Base-by-base conservation (phyloP, 2,888 invertebrate species). In the Drosophila pseudotakahashii region DNA sequence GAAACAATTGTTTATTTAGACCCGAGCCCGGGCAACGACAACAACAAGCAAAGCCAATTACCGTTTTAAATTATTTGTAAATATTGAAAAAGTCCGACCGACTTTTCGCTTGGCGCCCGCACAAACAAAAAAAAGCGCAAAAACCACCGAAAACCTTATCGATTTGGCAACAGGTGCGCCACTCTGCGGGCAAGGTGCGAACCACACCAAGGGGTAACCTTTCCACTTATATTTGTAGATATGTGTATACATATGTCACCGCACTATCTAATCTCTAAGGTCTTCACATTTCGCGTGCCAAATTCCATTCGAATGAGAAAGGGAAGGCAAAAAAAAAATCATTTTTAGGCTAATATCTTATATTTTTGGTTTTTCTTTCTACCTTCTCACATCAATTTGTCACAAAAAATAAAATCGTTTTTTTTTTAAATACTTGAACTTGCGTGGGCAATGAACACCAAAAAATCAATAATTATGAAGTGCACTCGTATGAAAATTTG, bases 41-140 rank as follows among this genome's bases (percentile, higher is more conserved):
- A 23, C 64, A 70, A 83, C 87, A 81, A 68, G 78, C 68, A 84
- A 83, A 87, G 75, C 62, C 87, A 84, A 83, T 87, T 83, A 83
- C 53, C 62, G 55, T 50, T 69, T 73, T 68, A 81, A 84, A 84
- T 84, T 86, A 84, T 73, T 71, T 58, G 82, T 63, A 84, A 87
- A 83, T 81, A 83, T 79, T 87, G 55, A 50, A 61, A 61, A 59
- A 60, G 70, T 59, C 44, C 61, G 13, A 47, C 10, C 53, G 50
- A 61, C 51, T 44, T 61, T 42, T 32, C 13, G 45, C 66, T 54
- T 66, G 66, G 70, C 67, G 67, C 71, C 71, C 54, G 11, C n/a
- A 9, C 5, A n/a, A 14, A 5, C 0, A 32, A 52, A 23, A 14
- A 41, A 36, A 13, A 19, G 0, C 4, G 19, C 10, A 23, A 57